Conservation (phyloP, 2,113 vertebrate genomes). For the Cyanistes caeruleus region DNA sequence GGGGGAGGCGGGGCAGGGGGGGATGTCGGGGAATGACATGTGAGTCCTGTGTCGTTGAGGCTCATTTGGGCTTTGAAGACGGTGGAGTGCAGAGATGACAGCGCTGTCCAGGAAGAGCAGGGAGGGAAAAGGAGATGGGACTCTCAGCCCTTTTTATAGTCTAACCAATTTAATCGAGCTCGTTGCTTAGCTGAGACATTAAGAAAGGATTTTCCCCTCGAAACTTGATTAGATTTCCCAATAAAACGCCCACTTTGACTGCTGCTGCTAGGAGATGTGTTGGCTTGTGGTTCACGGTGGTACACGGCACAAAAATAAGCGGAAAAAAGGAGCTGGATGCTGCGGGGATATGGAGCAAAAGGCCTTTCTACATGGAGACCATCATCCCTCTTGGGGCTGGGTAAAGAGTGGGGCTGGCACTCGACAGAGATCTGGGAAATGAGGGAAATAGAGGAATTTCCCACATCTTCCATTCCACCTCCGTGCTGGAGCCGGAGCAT, state of each 20-base stretch:
- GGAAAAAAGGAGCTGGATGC: background rate
- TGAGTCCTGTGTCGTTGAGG: background rate
- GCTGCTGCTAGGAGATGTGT: slow-evolving; percentile 36
- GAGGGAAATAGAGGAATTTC: slow-evolving; percentile 22
- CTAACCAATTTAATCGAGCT: background rate
- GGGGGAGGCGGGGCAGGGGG: background rate
- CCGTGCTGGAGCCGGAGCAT: background rate
- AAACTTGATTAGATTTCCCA: slow-evolving; percentile 48
- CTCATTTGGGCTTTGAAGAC: background rate
- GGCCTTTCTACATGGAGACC: background rate
- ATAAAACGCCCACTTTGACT: slow-evolving; percentile 1
- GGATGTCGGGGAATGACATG: background rate
- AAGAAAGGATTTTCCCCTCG: slow-evolving; percentile 41
- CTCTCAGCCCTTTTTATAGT: background rate
- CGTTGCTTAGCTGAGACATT: slow-evolving; percentile 9
- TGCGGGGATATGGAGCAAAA: background rate
- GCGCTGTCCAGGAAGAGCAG: slow-evolving; percentile 11
- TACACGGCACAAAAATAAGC: background rate
- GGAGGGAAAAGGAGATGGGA: background rate
- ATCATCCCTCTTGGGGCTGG: background rate
- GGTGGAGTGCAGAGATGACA: background rate
- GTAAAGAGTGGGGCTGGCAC: background rate
- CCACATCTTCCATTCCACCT: background rate
- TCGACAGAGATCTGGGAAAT: rapidly evolving
- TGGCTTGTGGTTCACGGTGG: background rate